These are phyloP conservation scores for Discoglossus pictus DNA, from an alignment of 2,797 vertebrate species.

Conservation along the genomic window DNA sequence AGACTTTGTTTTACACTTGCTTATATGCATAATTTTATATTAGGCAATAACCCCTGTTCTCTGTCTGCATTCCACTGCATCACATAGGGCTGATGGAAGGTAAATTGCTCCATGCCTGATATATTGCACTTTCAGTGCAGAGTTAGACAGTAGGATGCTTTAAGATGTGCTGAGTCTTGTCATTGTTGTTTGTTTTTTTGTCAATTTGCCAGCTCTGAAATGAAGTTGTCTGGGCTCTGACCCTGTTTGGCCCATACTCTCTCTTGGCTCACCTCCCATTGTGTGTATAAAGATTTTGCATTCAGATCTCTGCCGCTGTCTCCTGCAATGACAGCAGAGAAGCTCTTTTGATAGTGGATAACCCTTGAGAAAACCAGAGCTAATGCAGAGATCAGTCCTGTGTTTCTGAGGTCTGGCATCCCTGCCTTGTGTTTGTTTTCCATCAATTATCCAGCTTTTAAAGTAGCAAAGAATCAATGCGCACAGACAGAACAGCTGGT, in stretches of 20 bases:
- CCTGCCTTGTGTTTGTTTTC: conserved; percentile 43
- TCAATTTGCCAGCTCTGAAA: conserved; percentile 39
- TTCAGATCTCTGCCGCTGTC: conserved; percentile 37
- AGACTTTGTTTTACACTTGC: no score
- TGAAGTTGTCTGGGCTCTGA: conserved; percentile 39
- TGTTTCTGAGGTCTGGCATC: conserved; percentile 45
- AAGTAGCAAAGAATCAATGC: conserved; percentile 43
- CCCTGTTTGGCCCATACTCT: conserved; percentile 17
- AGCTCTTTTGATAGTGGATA: conserved; percentile 39
- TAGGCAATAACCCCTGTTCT: no score
- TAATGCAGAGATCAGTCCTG: conserved; percentile 48
- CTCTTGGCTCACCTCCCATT: conserved; percentile 29
- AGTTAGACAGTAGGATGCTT: background rate
- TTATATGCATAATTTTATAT: no score
- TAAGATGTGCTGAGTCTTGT: background rate
- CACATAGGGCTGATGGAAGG: no score
- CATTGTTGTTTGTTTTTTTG: conserved; percentile 12
- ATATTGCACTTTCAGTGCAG: background rate
- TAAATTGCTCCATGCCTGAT: background rate
- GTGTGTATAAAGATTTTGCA: conserved; percentile 34
- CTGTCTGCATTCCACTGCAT: no score
- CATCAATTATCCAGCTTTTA: conserved; percentile 48
- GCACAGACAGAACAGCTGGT: conserved; percentile 27
- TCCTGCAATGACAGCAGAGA: conserved; percentile 37
- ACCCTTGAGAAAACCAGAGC: conserved; percentile 33